Conservation (phyloP, 2,797 vertebrate genomes). For the Pseudocheirus occidentalis region DNA sequence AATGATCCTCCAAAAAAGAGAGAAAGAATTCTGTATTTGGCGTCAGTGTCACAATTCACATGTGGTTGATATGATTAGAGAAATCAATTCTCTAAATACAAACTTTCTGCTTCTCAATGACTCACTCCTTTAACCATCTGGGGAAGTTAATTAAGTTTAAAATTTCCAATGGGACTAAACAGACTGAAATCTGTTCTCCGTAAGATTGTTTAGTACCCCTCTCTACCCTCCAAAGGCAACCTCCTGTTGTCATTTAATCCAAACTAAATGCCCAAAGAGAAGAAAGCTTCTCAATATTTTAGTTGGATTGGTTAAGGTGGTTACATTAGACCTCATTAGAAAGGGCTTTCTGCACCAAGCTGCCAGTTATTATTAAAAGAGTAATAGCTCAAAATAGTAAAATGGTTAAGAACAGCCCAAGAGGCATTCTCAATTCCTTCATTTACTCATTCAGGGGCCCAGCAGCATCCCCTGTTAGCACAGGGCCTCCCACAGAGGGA, state of each 20-base stretch:
- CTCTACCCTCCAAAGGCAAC: not conserved
- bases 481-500: constrained; percentile 1
- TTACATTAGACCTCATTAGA: constrained; percentile 20
- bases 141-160: not conserved
- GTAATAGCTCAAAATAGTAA: not conserved
- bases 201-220: not conserved
- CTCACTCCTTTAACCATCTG: not conserved
- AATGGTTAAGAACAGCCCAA: not conserved
- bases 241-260: not conserved
- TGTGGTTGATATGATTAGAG: not conserved
- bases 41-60: not conserved
- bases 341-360: not conserved
- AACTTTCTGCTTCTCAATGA: not conserved
- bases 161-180: not conserved
- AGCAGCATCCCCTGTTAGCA: not conserved
- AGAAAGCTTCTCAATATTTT: constrained; percentile 34
- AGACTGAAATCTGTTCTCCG: not conserved
- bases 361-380: not conserved
- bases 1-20: not conserved
- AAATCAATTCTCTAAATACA: not conserved
- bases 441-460: not conserved
- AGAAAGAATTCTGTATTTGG: not conserved
- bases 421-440: not conserved
- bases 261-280: constrained; percentile 46
- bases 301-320: constrained; percentile 26